Base-by-base conservation (phyloP, 2,888 invertebrate genomes). In the Boloria euphrosyne region DNA sequence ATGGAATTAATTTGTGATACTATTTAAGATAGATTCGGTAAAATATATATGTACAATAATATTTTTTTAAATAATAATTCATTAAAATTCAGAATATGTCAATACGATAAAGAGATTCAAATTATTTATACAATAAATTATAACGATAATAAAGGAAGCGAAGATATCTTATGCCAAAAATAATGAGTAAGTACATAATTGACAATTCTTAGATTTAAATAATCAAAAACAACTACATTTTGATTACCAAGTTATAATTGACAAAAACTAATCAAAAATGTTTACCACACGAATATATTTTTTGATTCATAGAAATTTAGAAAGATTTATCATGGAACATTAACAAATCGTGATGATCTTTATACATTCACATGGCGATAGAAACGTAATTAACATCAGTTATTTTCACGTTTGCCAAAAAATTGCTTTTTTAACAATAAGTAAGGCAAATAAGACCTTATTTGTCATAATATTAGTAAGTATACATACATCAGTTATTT, bases 191-290 rank as follows among this genome's bases (percentile, higher is more conserved):
- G 81, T 91, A 22, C 22, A 22, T 22, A 91, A 91, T 91, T 91
- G 91, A 91, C 91, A 84, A 80, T 87, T 84, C 89, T 90, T 91
- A 91, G 81, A 89, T 84, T 86, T 90, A 89, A 91, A 89, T 81
- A 87, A 90, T 89, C 80, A 85, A 90, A 90, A 90, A 80, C 80
- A 90, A 90, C 87, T 89, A 87, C 80, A 79, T 74, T 84, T 80
- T 85, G 85, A 83, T 87, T 89, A 89, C 83, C 80, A 87, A 86
- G 83, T 80, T 90, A 86, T 91, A 92, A 92, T 92, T 92, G 91
- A 92, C 91, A 81, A 87, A 89, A 91, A 90, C 84, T 83, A 70
- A 70, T 68, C 86, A 88, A 86, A 86, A 89, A 82, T 78, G 75
- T 86, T 83, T 83, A 73, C 62, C 70, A 71, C 68, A 66, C 66